Percentiles rank a stretch among this genome's conserved stretches.
Conservation (phyloP, 2,797 vertebrate genomes). For the Lutjanus argentimaculatus region DNA sequence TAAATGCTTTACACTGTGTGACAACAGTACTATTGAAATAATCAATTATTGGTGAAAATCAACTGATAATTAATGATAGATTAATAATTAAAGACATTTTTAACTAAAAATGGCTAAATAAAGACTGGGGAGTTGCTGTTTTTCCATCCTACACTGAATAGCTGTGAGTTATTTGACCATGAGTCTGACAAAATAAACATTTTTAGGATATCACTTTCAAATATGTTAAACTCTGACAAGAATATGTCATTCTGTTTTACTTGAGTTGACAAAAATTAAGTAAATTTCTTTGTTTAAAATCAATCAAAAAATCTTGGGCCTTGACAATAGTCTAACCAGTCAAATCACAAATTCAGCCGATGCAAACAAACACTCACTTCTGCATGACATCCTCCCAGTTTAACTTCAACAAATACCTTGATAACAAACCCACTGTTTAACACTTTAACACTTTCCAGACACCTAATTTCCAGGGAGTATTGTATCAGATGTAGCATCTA, state of each 20-base stretch:
- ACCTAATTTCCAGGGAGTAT: constrained; percentile 1
- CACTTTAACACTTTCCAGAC: not conserved
- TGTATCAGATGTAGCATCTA: constrained; percentile 10
- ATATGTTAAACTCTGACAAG: not conserved
- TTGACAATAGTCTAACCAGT: not conserved
- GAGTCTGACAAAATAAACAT: not conserved
- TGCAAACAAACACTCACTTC: constrained; percentile 25
- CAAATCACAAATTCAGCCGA: not conserved
- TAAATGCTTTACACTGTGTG: not conserved
- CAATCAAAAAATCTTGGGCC: not conserved
- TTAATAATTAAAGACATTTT: not conserved
- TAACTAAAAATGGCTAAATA: constrained; percentile 1
- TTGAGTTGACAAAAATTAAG: not conserved
- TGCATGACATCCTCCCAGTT: constrained; percentile 2
- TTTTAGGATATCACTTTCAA: not conserved
- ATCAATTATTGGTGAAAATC: not conserved
- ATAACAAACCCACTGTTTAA: constrained; percentile 1
- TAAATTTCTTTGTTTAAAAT: not conserved
- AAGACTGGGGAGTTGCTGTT: not conserved
- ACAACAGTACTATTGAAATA: not conserved
- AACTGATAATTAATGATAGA: not conserved
- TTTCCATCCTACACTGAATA: not conserved
- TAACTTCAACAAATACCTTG: not conserved
- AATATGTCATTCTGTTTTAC: not conserved
- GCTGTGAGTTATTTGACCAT: not conserved